Percentiles rank a stretch among this genome's conserved stretches.
phyloP scores from a whole-genome alignment of 2,888 invertebrate genomes.

The Himalopsyche anomala region DNA sequence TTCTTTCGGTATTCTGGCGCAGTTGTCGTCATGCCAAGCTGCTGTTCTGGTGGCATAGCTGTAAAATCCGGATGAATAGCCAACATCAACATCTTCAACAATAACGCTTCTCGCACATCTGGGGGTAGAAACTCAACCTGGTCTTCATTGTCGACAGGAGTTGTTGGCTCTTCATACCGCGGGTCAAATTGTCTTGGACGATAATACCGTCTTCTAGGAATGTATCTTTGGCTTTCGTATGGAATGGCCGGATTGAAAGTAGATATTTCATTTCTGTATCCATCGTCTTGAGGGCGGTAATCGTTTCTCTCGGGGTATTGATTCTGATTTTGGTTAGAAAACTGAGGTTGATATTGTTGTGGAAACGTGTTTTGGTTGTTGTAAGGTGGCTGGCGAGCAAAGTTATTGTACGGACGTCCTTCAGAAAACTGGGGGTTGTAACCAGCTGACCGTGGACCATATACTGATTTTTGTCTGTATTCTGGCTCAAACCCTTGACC shows the following conservation, averaged over 20 bases:
- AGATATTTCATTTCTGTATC: conserved; percentile 71
- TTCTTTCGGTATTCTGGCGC: conserved; percentile 74
- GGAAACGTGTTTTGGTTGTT: conserved; percentile 67
- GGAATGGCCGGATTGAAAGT: conserved; percentile 71
- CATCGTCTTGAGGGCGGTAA: conserved; percentile 67
- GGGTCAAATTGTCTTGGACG: conserved; percentile 67
- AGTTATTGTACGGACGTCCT: conserved; percentile 69
- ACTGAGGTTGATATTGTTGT: conserved; percentile 71
- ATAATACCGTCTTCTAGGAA: conserved; percentile 72
- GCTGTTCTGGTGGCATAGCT: conserved; percentile 50
- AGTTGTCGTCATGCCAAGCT: conserved; percentile 73
- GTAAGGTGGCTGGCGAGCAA: conserved; percentile 67
- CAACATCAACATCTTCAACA: conserved; percentile 84
- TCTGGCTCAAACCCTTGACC: conserved; percentile 65
- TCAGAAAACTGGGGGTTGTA: conserved; percentile 57
- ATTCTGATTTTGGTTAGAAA: conserved; percentile 67
- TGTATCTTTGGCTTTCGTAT: conserved; percentile 75
- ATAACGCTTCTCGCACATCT: conserved; percentile 83
- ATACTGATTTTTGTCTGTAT: conserved; percentile 59
- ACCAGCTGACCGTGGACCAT: conserved; percentile 51
- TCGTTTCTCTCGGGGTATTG: conserved; percentile 65
- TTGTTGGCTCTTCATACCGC: conserved; percentile 72
- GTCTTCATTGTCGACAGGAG: conserved; percentile 72
- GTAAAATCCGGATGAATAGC: conserved; percentile 81
- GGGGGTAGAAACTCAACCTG: conserved; percentile 81